Conservation (phyloP, 2,113 vertebrate genomes). For the Chaetops frenatus region DNA sequence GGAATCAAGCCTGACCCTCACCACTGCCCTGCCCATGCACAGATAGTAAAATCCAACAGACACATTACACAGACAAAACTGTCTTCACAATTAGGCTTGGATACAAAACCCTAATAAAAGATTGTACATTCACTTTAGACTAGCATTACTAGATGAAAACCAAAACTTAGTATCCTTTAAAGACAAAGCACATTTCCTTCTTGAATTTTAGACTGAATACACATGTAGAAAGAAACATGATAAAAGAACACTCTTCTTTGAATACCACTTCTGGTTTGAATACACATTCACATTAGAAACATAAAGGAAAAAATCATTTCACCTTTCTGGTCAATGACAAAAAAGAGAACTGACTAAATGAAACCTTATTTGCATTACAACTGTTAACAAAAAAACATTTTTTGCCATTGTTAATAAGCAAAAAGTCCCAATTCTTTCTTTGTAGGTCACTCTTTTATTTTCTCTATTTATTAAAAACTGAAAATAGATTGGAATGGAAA, state of each 20-base stretch:
- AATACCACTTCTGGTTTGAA: neutral
- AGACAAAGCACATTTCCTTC: neutral
- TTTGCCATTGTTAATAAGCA: neutral
- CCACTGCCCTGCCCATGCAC: neutral
- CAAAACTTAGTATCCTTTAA: neutral
- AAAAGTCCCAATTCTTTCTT: neutral
- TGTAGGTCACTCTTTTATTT: neutral
- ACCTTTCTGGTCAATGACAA: neutral
- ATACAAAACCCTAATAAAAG: neutral
- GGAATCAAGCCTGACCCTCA: neutral
- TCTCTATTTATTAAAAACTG: neutral
- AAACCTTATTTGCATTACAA: neutral
- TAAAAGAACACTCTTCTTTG: neutral
- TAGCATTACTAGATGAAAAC: neutral
- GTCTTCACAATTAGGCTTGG: neutral
- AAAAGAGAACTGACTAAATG: neutral
- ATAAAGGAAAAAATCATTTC: neutral
- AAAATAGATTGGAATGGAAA: neutral
- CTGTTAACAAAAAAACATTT: neutral
- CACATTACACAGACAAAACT: neutral
- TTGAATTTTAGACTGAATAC: neutral
- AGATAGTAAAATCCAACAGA: neutral
- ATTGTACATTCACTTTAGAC: neutral
- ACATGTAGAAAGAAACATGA: neutral
- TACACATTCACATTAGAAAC: neutral